A percentile compares a stretch with the other conserved stretches of the same genome.
Evolutionary conservation across 2,888 invertebrate species (phyloP).

Genomic region (Scaptomyza polygonia): DNA sequence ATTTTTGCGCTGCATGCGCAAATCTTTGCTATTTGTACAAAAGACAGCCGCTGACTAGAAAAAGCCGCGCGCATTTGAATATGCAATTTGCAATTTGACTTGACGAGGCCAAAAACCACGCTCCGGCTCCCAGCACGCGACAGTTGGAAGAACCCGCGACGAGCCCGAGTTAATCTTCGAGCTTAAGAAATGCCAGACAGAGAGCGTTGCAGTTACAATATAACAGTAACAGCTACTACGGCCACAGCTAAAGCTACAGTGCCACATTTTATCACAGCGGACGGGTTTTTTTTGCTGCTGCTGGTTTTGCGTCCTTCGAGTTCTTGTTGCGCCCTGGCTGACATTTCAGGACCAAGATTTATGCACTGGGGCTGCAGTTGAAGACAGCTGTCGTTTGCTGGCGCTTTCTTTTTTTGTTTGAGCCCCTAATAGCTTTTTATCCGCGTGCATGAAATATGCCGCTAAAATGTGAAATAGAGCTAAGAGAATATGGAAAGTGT

Average conservation of each 20-base stretch:
- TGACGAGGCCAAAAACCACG: constrained; percentile 74
- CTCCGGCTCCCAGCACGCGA: constrained; percentile 29
- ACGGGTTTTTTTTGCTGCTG: constrained; percentile 12
- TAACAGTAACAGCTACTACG: constrained; percentile 16
- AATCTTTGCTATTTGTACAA: constrained; percentile 77
- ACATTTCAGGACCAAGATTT: constrained; percentile 79
- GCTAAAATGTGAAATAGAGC: constrained; percentile 67
- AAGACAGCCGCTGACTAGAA: constrained; percentile 76
- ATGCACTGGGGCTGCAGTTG: constrained; percentile 78
- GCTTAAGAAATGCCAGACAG: constrained; percentile 75
- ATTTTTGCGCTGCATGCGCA: constrained; percentile 76
- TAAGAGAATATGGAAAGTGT: constrained; percentile 68
- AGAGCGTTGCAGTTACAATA: constrained; percentile 32
- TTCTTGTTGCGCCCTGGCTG: constrained; percentile 46
- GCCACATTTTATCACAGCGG: constrained; percentile 72
- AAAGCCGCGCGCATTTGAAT: constrained; percentile 77
- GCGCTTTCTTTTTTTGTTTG: constrained; percentile 52
- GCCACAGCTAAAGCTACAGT: constrained; percentile 49
- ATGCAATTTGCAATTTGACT: constrained; percentile 81
- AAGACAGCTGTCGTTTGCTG: constrained; percentile 77
- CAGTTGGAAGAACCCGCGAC: constrained; percentile 34
- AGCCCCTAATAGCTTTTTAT: constrained; percentile 73
- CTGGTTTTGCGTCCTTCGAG: constrained; percentile 25
- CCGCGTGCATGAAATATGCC: constrained; percentile 75
- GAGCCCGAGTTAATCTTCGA: constrained; percentile 67